phyloP scores from a whole-genome alignment of 64 coral and sea anemone genomes.

The Anthopleura sola region DNA sequence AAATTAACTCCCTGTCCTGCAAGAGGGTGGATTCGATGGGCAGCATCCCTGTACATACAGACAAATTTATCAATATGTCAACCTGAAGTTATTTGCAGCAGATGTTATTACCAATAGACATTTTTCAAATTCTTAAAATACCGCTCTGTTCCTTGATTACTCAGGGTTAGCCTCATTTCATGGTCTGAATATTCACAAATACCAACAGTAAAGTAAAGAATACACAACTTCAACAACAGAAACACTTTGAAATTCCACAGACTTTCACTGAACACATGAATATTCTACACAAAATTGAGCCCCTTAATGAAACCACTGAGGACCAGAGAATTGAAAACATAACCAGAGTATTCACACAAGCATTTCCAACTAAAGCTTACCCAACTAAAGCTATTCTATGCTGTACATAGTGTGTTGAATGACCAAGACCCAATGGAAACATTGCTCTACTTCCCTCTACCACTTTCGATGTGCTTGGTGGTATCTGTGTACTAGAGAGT shows the following conservation, averaged over 20 bases:
- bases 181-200: no score
- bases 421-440: conserved; percentile 83
- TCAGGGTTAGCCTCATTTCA: no score
- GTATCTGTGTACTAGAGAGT: conserved; percentile 58
- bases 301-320: no score
- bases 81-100: no score
- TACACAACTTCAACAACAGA: not conserved
- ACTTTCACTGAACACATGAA: no score
- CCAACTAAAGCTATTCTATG: conserved; percentile 86
- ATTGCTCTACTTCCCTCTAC: conserved; percentile 72
- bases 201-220: not conserved
- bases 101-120: not conserved
- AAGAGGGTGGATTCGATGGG: conserved; percentile 91
- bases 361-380: no score
- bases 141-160: no score
- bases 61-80: not conserved
- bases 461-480: conserved; percentile 59
- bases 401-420: conserved; percentile 83
- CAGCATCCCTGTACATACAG: conserved; percentile 70
- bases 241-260: no score
- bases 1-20: conserved; percentile 98
- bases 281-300: no score
- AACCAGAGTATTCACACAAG: no score
- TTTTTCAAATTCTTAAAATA: no score
- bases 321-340: no score